Percentiles rank a stretch among this genome's conserved stretches.
Conservation (phyloP, 2,113 vertebrate genomes). For the Nipponia nippon region DNA sequence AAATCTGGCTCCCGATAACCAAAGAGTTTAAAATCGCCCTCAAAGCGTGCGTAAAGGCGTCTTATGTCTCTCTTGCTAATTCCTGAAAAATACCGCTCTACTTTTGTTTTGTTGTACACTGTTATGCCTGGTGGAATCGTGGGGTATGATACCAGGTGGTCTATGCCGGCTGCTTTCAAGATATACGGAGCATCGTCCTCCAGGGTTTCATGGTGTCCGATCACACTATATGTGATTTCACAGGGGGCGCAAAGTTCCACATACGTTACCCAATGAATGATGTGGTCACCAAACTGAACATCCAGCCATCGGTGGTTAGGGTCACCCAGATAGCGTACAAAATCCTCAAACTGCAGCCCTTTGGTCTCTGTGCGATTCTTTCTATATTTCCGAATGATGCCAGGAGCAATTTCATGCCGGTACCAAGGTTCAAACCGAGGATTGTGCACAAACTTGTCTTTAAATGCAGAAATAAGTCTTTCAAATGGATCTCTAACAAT, state of each 20-base stretch:
- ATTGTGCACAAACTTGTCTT: conserved; percentile 97
- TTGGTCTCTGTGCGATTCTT: conserved; percentile 78
- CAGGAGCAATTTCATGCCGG: conserved; percentile 91
- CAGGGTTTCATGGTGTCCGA: conserved; percentile 95
- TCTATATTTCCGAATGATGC: conserved; percentile 93
- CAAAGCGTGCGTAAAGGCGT: conserved; percentile 86
- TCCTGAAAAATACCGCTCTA: conserved; percentile 89
- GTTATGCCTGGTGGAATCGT: conserved; percentile 94
- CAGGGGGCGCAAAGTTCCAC: conserved; percentile 94
- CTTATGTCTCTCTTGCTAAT: conserved; percentile 88
- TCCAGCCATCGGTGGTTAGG: conserved; percentile 85
- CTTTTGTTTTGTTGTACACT: conserved; percentile 90
- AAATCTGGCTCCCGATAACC: conserved; percentile 91
- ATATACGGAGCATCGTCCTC: conserved; percentile 90
- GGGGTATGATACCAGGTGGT: conserved; percentile 87
- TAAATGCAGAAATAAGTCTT: conserved; percentile 94
- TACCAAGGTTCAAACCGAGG: conserved; percentile 98
- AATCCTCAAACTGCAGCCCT: conserved; percentile 95
- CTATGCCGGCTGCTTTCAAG: conserved; percentile 85
- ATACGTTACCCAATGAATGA: conserved; percentile 96
- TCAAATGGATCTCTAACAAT: conserved; percentile 98
- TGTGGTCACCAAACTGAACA: conserved; percentile 90
- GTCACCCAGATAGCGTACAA: conserved; percentile 93
- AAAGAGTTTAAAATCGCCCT: conserved; percentile 93
- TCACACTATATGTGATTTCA: conserved; percentile 85